Percentiles rank a stretch among this genome's conserved stretches.
Conservation (phyloP, 2,113 vertebrate genomes). For the Pluvialis apricaria region DNA sequence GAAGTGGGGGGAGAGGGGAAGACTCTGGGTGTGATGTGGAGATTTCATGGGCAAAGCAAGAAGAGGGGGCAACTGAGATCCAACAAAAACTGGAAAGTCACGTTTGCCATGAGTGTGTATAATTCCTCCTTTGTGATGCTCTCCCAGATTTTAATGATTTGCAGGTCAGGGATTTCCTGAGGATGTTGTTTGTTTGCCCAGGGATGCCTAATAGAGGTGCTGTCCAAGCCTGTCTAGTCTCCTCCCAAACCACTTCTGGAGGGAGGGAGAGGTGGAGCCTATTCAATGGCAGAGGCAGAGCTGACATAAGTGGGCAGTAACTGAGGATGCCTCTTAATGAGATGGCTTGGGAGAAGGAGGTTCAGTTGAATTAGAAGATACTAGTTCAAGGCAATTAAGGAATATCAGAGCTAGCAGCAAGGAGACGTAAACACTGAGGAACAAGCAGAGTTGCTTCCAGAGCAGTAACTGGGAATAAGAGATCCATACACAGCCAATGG, state of each 20-base stretch:
- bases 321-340: neutral
- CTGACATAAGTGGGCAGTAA: neutral
- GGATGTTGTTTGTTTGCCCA: neutral
- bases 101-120: neutral
- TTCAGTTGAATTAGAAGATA: neutral
- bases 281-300: neutral
- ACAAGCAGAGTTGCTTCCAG: neutral
- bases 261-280: neutral
- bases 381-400: neutral
- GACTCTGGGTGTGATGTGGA: neutral
- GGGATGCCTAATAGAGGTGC: neutral
- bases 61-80: neutral
- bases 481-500: neutral
- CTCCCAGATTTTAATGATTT: neutral
- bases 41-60: neutral
- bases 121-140: neutral
- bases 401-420: neutral
- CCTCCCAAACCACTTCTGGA: neutral
- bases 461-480: neutral
- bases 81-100: neutral
- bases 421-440: neutral
- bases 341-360: neutral
- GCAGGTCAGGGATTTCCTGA: neutral
- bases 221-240: neutral
- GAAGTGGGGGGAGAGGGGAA: neutral